Evolutionary conservation across 1,140 invertebrate genomes (phyloP).

Genomic region (Solenopsis fugax): DNA sequence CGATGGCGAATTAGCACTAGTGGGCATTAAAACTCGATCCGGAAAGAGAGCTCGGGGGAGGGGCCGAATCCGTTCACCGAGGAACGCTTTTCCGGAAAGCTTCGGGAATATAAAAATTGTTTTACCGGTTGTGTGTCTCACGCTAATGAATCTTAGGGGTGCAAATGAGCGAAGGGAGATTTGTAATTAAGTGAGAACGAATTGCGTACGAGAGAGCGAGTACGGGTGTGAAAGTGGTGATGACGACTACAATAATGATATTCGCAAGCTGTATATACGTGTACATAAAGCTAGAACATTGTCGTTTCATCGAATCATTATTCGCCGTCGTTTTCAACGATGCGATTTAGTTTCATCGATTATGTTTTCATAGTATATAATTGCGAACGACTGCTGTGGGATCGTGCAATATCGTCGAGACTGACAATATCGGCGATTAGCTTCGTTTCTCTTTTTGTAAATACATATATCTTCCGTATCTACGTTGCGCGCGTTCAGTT

Average conservation of each 20-base stretch:
- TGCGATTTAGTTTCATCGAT: conserved; percentile 69
- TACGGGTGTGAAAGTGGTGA: conserved; percentile 42
- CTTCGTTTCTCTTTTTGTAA: conserved; percentile 45
- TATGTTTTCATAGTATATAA: conserved; percentile 79
- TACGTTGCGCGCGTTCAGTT: conserved; percentile 47
- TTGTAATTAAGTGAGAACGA: conserved; percentile 70
- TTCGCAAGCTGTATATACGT: conserved; percentile 77
- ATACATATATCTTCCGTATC: conserved; percentile 31
- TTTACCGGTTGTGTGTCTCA: conserved; percentile 66
- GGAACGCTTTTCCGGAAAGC: conserved; percentile 3
- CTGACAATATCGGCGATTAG: conserved; percentile 22
- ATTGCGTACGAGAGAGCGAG: conserved; percentile 52
- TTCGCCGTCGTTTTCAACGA: conserved; percentile 67
- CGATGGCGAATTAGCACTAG: conserved; percentile 65
- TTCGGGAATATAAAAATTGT: conserved; percentile 36
- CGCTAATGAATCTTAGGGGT: conserved; percentile 58
- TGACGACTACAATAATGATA: conserved; percentile 57
- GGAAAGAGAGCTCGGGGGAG: conserved; percentile 33
- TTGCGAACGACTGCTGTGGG: conserved; percentile 70
- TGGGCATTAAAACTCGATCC: conserved; percentile 68
- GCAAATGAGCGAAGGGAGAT: conserved; percentile 50
- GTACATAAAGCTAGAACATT: conserved; percentile 81
- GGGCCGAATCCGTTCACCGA: neutral
- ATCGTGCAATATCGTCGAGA: conserved; percentile 70
- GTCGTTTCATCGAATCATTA: conserved; percentile 80